Evolutionary conservation across 2,797 vertebrate genomes (phyloP), one percentile per base, ranked within the genome.

Genomic region (Macroramphosus scolopax): DNA sequence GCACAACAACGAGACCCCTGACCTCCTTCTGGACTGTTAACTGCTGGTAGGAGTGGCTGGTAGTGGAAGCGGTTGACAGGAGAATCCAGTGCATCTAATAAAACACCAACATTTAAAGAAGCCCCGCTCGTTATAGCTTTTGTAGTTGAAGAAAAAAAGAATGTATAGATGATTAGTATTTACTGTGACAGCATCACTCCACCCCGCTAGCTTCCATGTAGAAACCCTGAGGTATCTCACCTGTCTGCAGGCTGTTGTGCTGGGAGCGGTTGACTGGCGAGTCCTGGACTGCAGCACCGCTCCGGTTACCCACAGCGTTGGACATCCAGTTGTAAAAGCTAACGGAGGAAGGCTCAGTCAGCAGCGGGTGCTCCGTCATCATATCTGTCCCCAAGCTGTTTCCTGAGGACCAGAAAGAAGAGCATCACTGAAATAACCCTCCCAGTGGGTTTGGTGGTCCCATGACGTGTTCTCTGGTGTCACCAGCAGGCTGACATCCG

Each of bases 241-340:
- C 94, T 89, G 94, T 93, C 85, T 94, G 95, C 57, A 98, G 92
- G 68, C 92, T 95, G 70, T 93, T 96, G 83, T 96, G 93, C 33
- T 93, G 93, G 9, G 93, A 89, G 50, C 92, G 95, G 63, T 88
- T 91, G 25, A 91, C 72, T 0, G 93, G 92, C 12, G 94, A 95
- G 43, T 98, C 96, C 68, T 98, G 95, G 2, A 86, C 68, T 0
- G 78, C 75, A 2, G 89, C 90, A 1, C 91, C 91, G 1, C 92
- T 89, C 69, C 94, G 89, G 85, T 94, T 96, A 50, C 96, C 92
- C 72, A 99, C 96, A 14, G 96, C 97, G 31, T 95, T 95, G 52
- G 97, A 99, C 97, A 98, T 98, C 97, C 97, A 99, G 81, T 98
- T 98, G 83, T 99, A 99, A 77, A 99, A 98, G 72, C 95, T 98